Percentiles rank a stretch among this genome's conserved stretches.
These are phyloP conservation scores for Eilema griseolum DNA, from an alignment of 2,888 invertebrate species.

Conservation along the genomic window DNA sequence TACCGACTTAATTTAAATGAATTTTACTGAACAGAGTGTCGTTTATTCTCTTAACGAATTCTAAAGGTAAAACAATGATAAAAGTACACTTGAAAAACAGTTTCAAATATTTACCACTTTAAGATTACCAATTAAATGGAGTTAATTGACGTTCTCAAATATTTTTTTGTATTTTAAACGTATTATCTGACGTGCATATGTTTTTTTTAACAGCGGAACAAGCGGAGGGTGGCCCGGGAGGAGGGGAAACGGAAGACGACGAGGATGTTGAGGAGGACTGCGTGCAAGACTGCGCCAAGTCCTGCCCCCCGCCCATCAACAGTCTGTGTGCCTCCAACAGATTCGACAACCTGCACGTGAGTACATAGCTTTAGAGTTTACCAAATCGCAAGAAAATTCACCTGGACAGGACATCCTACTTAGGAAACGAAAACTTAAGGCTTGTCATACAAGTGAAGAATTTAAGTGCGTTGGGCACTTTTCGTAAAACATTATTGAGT, in stretches of 20 bases:
- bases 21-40: background rate
- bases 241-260: conserved; percentile 49
- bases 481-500: too few species aligned
- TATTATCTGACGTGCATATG: background rate
- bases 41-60: too few species aligned
- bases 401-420: too few species aligned
- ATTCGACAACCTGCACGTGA: conserved; percentile 93
- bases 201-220: conserved; percentile 49
- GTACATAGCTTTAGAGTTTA: conserved; percentile 50
- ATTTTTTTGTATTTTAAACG: background rate
- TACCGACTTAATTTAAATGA: background rate
- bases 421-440: too few species aligned
- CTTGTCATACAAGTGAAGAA: too few species aligned
- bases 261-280: conserved; percentile 65
- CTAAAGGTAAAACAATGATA: too few species aligned
- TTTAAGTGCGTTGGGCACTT: too few species aligned
- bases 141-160: too few species aligned
- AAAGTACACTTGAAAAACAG: too few species aligned
- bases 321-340: conserved; percentile 91
- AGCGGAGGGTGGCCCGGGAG: conserved; percentile 53
- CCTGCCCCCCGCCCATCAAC: conserved; percentile 82
- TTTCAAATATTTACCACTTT: too few species aligned
- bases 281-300: conserved; percentile 76
- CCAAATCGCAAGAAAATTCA: background rate
- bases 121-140: too few species aligned